A percentile compares a stretch with the other conserved stretches of the same genome.
Evolutionary conservation across 2,113 vertebrate species (phyloP).

Genomic region (Chamaetylas fuelleborni): DNA sequence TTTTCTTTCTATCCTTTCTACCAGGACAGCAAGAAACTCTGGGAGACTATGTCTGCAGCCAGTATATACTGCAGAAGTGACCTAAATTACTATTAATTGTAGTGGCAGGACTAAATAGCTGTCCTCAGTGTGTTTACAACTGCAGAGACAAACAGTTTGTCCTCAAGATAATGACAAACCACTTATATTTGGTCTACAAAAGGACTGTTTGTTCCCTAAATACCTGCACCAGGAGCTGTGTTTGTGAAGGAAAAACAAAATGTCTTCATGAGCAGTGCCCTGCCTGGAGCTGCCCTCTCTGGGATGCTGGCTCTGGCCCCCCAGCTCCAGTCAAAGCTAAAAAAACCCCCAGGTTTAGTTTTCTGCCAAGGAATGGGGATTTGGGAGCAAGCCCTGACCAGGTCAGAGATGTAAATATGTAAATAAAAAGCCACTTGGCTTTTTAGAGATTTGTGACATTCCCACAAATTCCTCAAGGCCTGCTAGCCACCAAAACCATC

Average conservation of each 20-base stretch:
- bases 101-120: conserved; percentile 8
- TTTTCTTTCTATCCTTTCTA: background rate
- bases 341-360: background rate
- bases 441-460: background rate
- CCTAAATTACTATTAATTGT: conserved; percentile 59
- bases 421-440: background rate
- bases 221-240: conserved; percentile 37
- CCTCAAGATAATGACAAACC: conserved; percentile 57
- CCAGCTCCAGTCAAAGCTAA: background rate
- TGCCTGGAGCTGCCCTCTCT: background rate
- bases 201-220: conserved; percentile 60
- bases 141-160: conserved; percentile 60
- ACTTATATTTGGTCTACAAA: conserved; percentile 63
- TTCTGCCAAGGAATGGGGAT: background rate
- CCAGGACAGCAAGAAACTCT: background rate
- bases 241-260: conserved; percentile 4
- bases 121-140: conserved; percentile 49
- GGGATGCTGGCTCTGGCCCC: background rate
- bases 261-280: background rate
- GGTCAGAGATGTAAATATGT: background rate
- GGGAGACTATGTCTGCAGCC: background rate
- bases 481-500: background rate
- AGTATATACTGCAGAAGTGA: conserved; percentile 9
- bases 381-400: background rate
- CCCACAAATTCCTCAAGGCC: background rate